Evolutionary conservation across 2,113 vertebrate genomes (phyloP).

Genomic region (Eleginops maclovinus): DNA sequence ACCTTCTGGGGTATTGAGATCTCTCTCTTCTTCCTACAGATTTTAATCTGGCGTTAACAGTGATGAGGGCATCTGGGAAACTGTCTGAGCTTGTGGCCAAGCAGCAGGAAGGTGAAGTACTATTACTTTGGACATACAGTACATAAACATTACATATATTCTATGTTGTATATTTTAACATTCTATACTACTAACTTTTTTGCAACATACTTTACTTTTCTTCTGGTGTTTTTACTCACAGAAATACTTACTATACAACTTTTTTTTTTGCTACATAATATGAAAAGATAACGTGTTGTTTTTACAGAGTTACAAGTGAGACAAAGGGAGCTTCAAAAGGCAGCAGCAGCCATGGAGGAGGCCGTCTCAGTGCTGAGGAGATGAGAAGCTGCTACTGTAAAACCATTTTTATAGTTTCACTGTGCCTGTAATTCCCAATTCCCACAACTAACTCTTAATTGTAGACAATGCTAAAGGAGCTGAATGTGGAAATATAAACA

Average conservation of each 20-base stretch:
- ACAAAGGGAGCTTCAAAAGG: conserved; percentile 40
- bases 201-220: background rate
- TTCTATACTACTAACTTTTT: background rate
- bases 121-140: too few species aligned
- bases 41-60: conserved; percentile 62
- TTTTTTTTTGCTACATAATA: background rate
- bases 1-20: background rate
- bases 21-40: conserved; percentile 63
- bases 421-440: too few species aligned
- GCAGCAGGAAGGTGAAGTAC: conserved; percentile 73
- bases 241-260: too few species aligned
- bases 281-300: background rate
- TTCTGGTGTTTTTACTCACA: too few species aligned
- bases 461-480: background rate
- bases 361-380: conserved; percentile 35
- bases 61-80: conserved; percentile 77
- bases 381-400: conserved; percentile 35
- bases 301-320: conserved; percentile 62
- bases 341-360: conserved; percentile 45
- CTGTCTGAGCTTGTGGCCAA: conserved; percentile 62
- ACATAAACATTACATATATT: too few species aligned
- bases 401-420: too few species aligned
- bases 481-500: background rate
- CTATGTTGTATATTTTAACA: too few species aligned
- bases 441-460: too few species aligned